Evolutionary conservation across 1,140 invertebrate genomes (phyloP), one percentile per base, ranked within the genome.

Genomic region (Araneus ventricosus): DNA sequence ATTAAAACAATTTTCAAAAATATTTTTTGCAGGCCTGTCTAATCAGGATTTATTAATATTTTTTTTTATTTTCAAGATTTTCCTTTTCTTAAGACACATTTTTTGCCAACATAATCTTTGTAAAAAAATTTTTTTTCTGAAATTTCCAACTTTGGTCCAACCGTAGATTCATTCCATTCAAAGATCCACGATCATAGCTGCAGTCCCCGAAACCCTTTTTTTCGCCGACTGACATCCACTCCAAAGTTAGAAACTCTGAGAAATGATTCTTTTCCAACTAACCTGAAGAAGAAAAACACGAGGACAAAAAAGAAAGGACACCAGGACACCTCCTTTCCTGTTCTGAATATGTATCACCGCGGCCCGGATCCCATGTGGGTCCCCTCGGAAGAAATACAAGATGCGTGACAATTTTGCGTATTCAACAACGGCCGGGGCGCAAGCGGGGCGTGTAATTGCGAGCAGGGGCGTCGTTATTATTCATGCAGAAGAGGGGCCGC

Each of bases 361-460:
- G 17, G 85, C 2, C 30, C 52, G 10, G 22, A 34, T 37, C 61
- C 59, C 59, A 37, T 37, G 34, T 67, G 59, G 86, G 30, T 61
- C 5, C 75, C 39, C 80, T 4, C 20, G 80, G 80, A 84, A n/a
- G 39, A 84, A 45, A 27, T 45, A 84, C 80, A 30, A 52, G 80
- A 88, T 88, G 59, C 86, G 86, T 88, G 86, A 88, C 86, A 88
- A 88, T 88, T 88, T 88, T 70, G 86, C 86, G 86, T 88, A 88
- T 88, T 88, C 86, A 88, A 88, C 86, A 41, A 70, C 30, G 86
- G 86, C 86, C 22, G 17, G 86, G 61, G 86, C 86, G 37, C 86
- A 88, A 88, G 86, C 86, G 86, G 86, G 86, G 86, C 86, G 86
- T 88, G 86, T 88, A 88, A 88, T 88, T 88, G 86, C 86, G 24